Evolutionary conservation across 2,113 vertebrate species (phyloP), one percentile per base, ranked within the genome.

Genomic region (Riparia riparia): DNA sequence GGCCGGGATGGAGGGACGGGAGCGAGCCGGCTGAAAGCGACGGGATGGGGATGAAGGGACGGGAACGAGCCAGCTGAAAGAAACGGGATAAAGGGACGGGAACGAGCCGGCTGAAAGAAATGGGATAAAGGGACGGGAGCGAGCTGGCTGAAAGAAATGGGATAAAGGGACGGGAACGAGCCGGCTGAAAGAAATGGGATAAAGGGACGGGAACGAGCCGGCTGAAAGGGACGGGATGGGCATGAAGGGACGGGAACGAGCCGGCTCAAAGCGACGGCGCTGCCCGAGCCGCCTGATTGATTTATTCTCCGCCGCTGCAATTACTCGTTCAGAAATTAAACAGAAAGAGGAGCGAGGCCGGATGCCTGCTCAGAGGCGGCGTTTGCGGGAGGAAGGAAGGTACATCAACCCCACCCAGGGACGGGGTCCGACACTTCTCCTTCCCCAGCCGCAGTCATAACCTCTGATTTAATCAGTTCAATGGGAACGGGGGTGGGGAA

Each of bases 251-350:
- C 50, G 63, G 71, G 3, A 63, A 32, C 3, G 18, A 64, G 71
- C 54, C 41, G 29, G 58, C 79, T 65, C 78, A 31, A 26, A 83
- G 82, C 31, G 4, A 3, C 91, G 39, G 90, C 24, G 2, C 89
- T 21, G 71, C 21, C 9, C 17, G 73, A 89, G 86, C 68, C 5
- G 1, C 66, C 37, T 37, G 37, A 37, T 26, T 53, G 96, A 84
- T 86, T 91, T 37, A 85, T 90, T 65, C 70, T 7, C 93, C 0
- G 1, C 69, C 3, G 1, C 20, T 3, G 73, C 84, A 45, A 89
- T 92, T 95, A 93, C 95, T 97, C 92, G 92, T 93, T 87, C 92
- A 68, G 85, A 77, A 94, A 96, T 87, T 80, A 95, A 97, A 77
- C 47, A 42, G 41, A 32, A 31, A 54, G 37, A 19, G 19, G 28